Conservation (phyloP, 2,888 invertebrate genomes). For the Orchesellides sinensis region DNA sequence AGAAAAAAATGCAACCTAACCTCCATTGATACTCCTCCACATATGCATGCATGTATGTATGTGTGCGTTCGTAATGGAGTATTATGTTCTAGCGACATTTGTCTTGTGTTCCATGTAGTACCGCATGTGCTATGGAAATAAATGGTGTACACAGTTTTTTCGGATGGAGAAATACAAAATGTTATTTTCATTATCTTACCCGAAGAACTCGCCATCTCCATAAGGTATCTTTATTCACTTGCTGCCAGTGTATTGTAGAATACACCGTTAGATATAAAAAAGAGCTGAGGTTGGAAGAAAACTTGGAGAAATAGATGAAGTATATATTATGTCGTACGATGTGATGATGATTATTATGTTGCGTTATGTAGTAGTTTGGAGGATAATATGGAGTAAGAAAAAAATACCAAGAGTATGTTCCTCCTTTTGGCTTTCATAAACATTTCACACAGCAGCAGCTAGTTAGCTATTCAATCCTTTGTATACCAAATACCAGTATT, state of each 20-base stretch:
- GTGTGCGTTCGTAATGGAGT: not conserved
- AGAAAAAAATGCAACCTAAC: not conserved
- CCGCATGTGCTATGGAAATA: slow-evolving; percentile 13
- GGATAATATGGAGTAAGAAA: not conserved
- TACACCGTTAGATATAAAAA: not conserved
- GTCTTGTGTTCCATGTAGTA: not conserved
- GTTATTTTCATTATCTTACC: slow-evolving; percentile 34
- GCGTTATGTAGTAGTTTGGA: not conserved
- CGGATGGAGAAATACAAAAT: not conserved
- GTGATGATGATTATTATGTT: slow-evolving; percentile 9
- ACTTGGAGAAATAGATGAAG: not conserved
- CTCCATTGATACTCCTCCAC: no score
- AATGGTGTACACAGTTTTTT: not conserved
- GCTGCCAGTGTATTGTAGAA: not conserved
- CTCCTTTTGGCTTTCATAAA: not conserved
- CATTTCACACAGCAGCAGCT: not conserved
- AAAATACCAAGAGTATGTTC: not conserved
- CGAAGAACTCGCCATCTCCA: slow-evolving; percentile 51
- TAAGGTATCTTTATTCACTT: slow-evolving; percentile 17
- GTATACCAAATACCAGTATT: no score
- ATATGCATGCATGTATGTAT: no score
- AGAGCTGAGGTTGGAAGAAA: not conserved
- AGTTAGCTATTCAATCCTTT: no score
- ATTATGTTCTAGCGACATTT: not conserved
- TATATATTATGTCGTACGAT: not conserved